phyloP scores from a whole-genome alignment of 2,797 vertebrate species.

The Simalia tracyae region DNA sequence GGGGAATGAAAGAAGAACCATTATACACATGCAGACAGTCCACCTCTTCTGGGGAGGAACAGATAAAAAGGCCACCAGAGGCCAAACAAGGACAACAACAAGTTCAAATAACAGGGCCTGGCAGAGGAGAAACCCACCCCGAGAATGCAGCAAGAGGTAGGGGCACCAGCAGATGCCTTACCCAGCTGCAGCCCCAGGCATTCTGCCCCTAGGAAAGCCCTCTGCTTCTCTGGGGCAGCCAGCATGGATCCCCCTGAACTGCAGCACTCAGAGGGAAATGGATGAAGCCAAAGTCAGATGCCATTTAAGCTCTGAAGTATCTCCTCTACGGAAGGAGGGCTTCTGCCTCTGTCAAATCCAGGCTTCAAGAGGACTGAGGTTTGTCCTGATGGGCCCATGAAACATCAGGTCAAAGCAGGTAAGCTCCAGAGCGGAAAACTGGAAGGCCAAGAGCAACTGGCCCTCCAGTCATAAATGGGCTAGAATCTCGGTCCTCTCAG shows the following conservation, averaged over 20 bases:
- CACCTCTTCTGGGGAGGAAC: too few relatives aligned
- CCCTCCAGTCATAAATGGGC: not conserved
- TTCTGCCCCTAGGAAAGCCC: not conserved
- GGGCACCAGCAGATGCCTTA: not conserved
- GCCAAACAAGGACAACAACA: not conserved
- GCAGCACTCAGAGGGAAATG: not conserved
- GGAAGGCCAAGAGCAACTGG: not conserved
- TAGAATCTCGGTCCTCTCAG: not conserved
- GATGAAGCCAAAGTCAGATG: constrained; percentile 16
- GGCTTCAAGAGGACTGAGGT: too few relatives aligned
- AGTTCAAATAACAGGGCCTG: not conserved
- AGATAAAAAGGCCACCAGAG: not conserved
- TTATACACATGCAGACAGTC: too few relatives aligned
- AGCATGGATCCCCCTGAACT: not conserved
- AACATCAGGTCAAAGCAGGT: not conserved
- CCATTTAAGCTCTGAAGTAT: constrained; percentile 24
- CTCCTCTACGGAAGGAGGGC: constrained; percentile 15
- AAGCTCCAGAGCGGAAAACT: too few relatives aligned
- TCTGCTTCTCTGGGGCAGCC: too few relatives aligned
- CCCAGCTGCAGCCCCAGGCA: not conserved
- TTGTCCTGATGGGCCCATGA: not conserved
- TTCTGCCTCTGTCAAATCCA: not conserved
- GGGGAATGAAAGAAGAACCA: too few relatives aligned
- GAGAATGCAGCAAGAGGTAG: not conserved
- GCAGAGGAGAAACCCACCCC: constrained; percentile 25